Conservation (phyloP, 1,140 invertebrate species). For the Calephelis virginiensis region DNA sequence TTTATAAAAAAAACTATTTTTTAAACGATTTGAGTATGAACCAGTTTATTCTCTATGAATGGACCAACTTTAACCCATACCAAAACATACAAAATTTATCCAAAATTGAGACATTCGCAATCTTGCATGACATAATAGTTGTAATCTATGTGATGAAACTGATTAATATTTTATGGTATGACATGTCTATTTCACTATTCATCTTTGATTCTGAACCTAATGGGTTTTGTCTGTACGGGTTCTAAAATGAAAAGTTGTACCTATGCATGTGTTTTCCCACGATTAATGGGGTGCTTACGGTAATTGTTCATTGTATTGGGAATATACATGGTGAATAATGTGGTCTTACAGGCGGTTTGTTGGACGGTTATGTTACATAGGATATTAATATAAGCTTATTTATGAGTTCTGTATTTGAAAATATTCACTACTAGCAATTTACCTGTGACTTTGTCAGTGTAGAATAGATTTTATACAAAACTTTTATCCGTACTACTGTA, state of each 20-base stretch:
- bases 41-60: no score
- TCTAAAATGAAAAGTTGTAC: constrained; percentile 54
- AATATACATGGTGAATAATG: constrained; percentile 25
- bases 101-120: no score
- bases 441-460: no score
- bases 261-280: constrained; percentile 52
- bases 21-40: no score
- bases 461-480: no score
- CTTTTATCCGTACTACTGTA: no score
- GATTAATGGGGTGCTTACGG: constrained; percentile 36
- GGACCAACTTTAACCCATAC: no score
- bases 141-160: neutral
- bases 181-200: neutral
- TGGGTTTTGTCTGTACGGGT: constrained; percentile 61
- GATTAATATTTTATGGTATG: neutral
- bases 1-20: no score
- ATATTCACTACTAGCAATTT: neutral
- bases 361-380: constrained; percentile 6
- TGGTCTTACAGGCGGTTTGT: constrained; percentile 14
- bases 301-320: constrained; percentile 31
- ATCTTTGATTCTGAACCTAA: constrained; percentile 40
- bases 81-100: no score
- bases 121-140: no score
- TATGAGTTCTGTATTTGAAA: neutral
- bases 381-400: constrained; percentile 14